Base-by-base conservation (phyloP, 2,888 invertebrate genomes). In the Smittia sp. region DNA sequence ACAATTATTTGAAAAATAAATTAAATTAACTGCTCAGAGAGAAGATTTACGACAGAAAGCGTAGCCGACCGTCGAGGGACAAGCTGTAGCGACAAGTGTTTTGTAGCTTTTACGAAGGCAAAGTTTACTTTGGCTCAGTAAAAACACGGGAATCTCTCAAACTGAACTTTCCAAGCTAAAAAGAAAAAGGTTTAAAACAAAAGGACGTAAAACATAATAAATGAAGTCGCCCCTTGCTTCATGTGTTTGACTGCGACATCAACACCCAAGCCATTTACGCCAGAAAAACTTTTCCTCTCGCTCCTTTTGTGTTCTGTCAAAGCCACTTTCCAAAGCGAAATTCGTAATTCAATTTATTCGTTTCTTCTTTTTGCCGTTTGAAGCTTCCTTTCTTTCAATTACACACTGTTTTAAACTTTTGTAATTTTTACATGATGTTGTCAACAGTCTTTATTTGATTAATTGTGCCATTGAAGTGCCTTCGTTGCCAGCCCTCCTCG, bases 361-460 rank as follows among this genome's bases (percentile, higher is more conserved):
- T 63, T 58, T 63, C 63, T 2, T 22, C 20, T 63, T 63, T 25
- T 25, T 63, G 15, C 20, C 2, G 32, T 32, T 32, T 46, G 46
- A 11, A 46, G 46, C 11, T 46, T 11, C 58, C 25, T 13, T 22
- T 20, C 20, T 63, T 63, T 24, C 63, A 63, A 27, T 58, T 58
- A 58, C 58, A 58, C 63, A 63, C 25, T 24, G 63, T 38, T 46
- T 67, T 15, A 52, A 69, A 69, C 54, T 69, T 69, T 69, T 46
- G 69, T 46, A 69, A 69, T 69, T 69, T 69, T 69, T 54, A 54
- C 69, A 69, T 69, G 52, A 69, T 69, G 69, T 69, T 69, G 69
- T 69, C 69, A 69, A 69, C 69, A 69, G 38, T 22, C 54, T 69
- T 69, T 69, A 54, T 69, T 69, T 69, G 69, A 69, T 69, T 69